phyloP scores from a whole-genome alignment of 2,888 invertebrate genomes.

The Clivina fossor region DNA sequence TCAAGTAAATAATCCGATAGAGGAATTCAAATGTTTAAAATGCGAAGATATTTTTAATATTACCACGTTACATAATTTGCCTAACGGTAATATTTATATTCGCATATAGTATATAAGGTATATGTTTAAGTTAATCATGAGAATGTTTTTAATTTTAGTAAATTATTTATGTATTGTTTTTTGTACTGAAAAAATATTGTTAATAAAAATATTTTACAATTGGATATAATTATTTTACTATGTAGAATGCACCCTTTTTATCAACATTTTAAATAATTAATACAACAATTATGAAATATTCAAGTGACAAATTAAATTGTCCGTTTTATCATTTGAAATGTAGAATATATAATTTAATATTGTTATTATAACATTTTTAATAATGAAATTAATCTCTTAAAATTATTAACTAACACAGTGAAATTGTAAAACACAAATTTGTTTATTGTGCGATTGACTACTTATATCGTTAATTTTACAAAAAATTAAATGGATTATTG shows the following conservation, averaged over 20 bases:
- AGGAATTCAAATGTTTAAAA: not conserved
- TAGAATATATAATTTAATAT: not conserved
- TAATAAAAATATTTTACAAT: not conserved
- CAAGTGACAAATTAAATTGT: constrained; percentile 1
- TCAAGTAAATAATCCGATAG: not conserved
- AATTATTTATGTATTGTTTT: not conserved
- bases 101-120: not conserved
- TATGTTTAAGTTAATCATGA: not conserved
- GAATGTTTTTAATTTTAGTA: not conserved
- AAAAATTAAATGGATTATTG: not conserved
- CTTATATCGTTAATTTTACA: not conserved
- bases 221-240: not conserved
- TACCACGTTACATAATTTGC: not conserved
- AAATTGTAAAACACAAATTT: too few relatives aligned
- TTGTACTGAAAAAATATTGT: not conserved
- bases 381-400: not conserved
- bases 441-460: not conserved
- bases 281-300: not conserved
- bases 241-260: not conserved
- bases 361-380: not conserved
- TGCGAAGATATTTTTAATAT: not conserved
- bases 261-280: not conserved
- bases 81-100: constrained; percentile 4
- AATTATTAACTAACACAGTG: too few relatives aligned
- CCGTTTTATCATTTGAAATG: not conserved